Base-by-base conservation (phyloP, 2,113 vertebrate genomes). In the Murina feae region DNA sequence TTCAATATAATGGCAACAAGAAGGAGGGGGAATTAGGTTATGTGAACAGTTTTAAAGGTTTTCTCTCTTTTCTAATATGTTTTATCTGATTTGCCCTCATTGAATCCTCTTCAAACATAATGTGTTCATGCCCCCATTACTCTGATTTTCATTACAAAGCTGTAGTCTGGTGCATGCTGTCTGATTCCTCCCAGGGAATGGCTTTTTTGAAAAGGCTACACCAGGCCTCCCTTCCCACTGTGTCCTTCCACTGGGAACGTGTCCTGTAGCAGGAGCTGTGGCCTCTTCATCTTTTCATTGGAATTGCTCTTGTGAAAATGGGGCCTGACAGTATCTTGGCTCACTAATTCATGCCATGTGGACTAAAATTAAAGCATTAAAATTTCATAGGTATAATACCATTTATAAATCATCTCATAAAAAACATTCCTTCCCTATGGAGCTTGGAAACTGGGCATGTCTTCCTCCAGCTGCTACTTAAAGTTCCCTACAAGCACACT, bases 381-480 rank as follows among this genome's bases (percentile, higher is more conserved):
- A 96, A 96, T 97, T 97, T 97, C 80, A 98, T 95, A 96, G 28
- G 86, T 94, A 90, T 95, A 97, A 96, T 96, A 90, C 90, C 94
- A 93, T 96, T 92, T 68, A 90, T 96, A 95, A 95, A 97, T 97
- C 96, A 95, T 96, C 44, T 96, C 95, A 93, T 94, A 93, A 97
- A 97, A 96, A 95, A 72, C 82, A 35, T 21, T 91, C 94, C 20
- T 96, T 97, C 96, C 44, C 81, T 55, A 82, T 68, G 86, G 88
- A 96, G 79, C 97, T 97, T 93, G 44, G 68, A 93, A 76, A 69
- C 3, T 60, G 58, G 65, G 88, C 89, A 17, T 90, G 96, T 96
- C 55, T 91, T 97, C 55, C 85, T 88, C 94, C 92, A 93, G 91
- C n/a, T 94, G 47, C 90, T 95, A 9, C 74, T 97, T 80, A 90